Conservation (phyloP, 2,888 invertebrate genomes). For the Ecdyonurus torrentis region DNA sequence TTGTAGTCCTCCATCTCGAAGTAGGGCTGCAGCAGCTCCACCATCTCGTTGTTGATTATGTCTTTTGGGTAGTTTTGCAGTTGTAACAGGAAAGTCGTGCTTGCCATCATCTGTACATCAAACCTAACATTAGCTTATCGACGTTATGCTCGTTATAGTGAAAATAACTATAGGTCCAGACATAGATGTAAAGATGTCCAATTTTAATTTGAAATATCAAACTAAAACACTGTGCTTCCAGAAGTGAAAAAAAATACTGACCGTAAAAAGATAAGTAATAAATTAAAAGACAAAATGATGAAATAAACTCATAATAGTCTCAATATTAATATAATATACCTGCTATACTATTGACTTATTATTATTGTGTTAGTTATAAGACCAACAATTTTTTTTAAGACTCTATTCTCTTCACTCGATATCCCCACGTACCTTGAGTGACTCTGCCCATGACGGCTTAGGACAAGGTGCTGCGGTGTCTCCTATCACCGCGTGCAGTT, state of each 20-base stretch:
- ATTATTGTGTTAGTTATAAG: no score
- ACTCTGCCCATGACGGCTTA: conserved; percentile 93
- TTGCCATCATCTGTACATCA: conserved; percentile 85
- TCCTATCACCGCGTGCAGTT: conserved; percentile 60
- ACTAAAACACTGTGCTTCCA: no score
- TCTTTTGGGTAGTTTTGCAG: conserved; percentile 92
- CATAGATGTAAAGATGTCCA: no score
- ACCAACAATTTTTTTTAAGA: background rate
- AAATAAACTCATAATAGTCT: no score
- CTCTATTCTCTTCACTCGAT: no score
- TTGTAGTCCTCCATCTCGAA: conserved; percentile 94
- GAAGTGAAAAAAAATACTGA: no score
- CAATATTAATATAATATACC: background rate
- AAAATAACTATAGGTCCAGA: no score
- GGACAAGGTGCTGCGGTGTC: conserved; percentile 72
- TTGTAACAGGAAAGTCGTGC: conserved; percentile 78
- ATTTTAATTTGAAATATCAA: no score
- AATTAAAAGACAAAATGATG: no score
- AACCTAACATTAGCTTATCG: no score
- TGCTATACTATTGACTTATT: background rate
- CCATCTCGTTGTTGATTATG: conserved; percentile 93
- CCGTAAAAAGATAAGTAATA: background rate
- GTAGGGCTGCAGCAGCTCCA: conserved; percentile 80
- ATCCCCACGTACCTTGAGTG: conserved; percentile 64
- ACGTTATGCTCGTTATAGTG: no score